phyloP scores from a whole-genome alignment of 2,797 vertebrate genomes.

The Anguilla anguilla region DNA sequence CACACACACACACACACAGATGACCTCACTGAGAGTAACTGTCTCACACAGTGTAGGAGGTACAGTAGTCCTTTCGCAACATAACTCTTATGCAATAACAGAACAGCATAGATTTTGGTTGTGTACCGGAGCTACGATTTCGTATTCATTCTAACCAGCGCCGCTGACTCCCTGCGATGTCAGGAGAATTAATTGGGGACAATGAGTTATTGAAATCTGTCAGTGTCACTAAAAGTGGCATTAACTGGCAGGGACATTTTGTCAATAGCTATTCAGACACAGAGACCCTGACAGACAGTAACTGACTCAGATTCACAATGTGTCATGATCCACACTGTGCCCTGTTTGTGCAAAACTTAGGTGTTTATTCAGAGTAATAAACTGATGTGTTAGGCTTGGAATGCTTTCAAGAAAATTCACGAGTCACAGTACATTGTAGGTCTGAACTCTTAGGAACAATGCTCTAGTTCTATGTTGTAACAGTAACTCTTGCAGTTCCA shows the following conservation, averaged over 20 bases:
- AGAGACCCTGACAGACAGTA: conserved; percentile 14
- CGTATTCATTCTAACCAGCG: conserved; percentile 45
- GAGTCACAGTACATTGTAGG: not conserved
- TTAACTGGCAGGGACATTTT: conserved; percentile 57
- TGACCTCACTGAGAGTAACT: not conserved
- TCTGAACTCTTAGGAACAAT: not conserved
- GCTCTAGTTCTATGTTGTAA: not conserved
- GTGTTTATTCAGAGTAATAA: not conserved
- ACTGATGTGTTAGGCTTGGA: not conserved
- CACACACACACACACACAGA: conserved; percentile 4
- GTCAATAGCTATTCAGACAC: conserved; percentile 51
- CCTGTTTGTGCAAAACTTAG: not conserved
- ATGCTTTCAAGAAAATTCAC: not conserved
- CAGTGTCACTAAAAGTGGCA: conserved; percentile 43
- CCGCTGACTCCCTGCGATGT: conserved; percentile 23
- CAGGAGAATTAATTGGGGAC: conserved; percentile 54
- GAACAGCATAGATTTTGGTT: conserved; percentile 68
- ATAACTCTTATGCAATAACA: conserved; percentile 73
- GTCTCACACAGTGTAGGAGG: conserved; percentile 21
- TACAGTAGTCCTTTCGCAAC: conserved; percentile 37
- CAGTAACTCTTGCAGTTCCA: not conserved
- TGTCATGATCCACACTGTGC: not conserved
- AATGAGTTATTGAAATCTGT: conserved; percentile 59
- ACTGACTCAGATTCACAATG: not conserved
- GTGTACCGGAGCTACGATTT: conserved; percentile 49